Evolutionary conservation across 1,140 invertebrate species (phyloP), one percentile per base, ranked within the genome.

Genomic region (Tetramorium alpestre): DNA sequence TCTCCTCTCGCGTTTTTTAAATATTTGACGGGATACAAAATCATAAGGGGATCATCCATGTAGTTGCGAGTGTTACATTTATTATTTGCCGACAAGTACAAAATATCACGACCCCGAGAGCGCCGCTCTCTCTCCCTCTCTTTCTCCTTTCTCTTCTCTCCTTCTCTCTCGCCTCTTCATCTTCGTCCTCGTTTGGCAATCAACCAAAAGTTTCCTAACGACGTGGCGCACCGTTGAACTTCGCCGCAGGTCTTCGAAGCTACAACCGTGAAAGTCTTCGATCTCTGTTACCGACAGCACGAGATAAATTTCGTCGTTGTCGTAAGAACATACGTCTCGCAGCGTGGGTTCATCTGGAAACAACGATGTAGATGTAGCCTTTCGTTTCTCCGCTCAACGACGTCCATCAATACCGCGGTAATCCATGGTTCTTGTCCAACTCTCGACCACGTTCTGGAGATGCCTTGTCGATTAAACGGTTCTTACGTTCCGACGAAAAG

Each of bases 301-400:
- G 85, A 90, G 88, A 92, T 90, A 89, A 85, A 91, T 91, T 92
- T 89, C 87, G 81, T 81, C 85, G 38, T 69, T 67, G 87, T 84
- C 77, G 73, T 70, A 64, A 77, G 82, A 87, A 89, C 87, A 90
- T 90, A 89, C 88, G 86, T 91, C 91, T 92, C 91, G 54, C 91
- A 90, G 90, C 89, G 89, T 91, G 90, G 60, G 89, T 13, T 90
- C 90, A 91, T 89, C 90, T 91, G 76, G 87, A 85, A 82, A 91
- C 90, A 89, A 91, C 90, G 90, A 91, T 88, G 88, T 86, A 73
- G 84, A 90, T 91, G 90, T 91, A 88, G 54, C 87, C 86, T 87
- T 78, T 86, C 85, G 81, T 89, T 88, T 91, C 90, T 88, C 60
- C 58, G 60, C 58, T 64, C 87, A 78, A 87, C 89, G 62, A 80